These are phyloP conservation scores for Drosophila pseudoobscura DNA, from an alignment of 1,140 invertebrate species.

Conservation along the genomic window DNA sequence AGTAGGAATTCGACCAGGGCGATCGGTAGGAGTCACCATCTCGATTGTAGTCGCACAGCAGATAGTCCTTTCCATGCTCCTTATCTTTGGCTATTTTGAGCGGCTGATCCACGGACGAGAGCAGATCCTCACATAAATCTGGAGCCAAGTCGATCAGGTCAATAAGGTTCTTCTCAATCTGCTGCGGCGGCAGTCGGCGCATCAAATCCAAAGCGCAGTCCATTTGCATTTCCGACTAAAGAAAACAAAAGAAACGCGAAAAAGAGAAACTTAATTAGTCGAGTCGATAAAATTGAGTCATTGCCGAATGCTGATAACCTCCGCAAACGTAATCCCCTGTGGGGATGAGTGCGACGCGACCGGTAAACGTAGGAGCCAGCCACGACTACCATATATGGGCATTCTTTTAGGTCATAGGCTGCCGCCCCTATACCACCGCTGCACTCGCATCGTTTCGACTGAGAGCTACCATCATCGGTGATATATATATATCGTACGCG, in stretches of 20 bases:
- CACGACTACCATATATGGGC: conserved; percentile 70
- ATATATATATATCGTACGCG: too few relatives aligned
- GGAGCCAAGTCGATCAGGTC: conserved; percentile 99
- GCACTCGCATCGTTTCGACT: background rate
- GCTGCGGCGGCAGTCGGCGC: conserved; percentile 98
- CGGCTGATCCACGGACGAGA: conserved; percentile 99
- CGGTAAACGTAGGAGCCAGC: conserved; percentile 42
- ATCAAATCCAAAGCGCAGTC: conserved; percentile 99
- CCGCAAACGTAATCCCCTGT: background rate
- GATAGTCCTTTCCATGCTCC: conserved; percentile 97
- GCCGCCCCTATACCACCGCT: background rate
- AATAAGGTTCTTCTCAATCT: conserved; percentile 99
- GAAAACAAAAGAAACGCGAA: conserved; percentile 73
- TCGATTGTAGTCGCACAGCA: conserved; percentile 99
- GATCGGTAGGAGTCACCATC: conserved; percentile 99
- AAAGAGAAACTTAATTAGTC: conserved; percentile 5
- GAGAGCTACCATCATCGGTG: background rate
- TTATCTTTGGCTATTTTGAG: conserved; percentile 98
- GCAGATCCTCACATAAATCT: conserved; percentile 96
- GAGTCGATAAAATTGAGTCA: conserved; percentile 46
- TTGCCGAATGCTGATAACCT: conserved; percentile 46
- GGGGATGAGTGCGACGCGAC: conserved; percentile 17
- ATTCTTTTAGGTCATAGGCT: conserved; percentile 51
- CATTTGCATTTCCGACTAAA: conserved; percentile 97
- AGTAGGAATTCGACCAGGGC: conserved; percentile 99